Evolutionary conservation across 2,113 vertebrate species (phyloP).

Genomic region (Pseudonaja textilis): DNA sequence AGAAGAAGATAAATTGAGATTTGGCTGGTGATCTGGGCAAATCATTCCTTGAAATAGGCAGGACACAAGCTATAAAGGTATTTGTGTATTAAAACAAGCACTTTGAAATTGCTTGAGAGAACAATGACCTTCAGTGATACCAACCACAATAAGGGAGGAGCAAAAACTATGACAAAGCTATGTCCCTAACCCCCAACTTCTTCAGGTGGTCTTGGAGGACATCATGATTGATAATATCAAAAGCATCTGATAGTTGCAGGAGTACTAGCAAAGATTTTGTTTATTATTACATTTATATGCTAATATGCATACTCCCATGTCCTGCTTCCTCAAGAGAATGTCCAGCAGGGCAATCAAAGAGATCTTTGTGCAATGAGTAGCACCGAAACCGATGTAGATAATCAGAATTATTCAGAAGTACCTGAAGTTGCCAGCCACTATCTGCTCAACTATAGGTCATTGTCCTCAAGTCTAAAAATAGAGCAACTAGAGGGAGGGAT

Average conservation of each 20-base stretch:
- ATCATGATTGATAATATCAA: not conserved
- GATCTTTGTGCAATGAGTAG: not conserved
- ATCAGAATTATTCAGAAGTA: not conserved
- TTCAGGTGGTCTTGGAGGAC: not conserved
- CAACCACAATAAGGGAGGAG: not conserved
- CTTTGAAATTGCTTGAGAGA: not conserved
- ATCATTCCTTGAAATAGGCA: not conserved
- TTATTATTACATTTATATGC: not conserved
- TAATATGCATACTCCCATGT: not conserved
- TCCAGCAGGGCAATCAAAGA: not conserved
- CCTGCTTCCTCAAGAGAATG: not conserved
- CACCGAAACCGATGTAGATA: not conserved
- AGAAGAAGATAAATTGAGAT: not conserved
- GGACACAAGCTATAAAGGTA: not conserved
- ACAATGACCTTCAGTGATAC: not conserved
- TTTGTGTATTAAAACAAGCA: not conserved
- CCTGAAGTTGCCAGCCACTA: not conserved
- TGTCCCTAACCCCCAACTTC: not conserved
- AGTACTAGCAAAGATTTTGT: not conserved
- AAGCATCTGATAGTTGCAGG: not conserved
- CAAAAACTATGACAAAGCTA: not conserved
- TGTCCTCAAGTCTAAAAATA: not conserved
- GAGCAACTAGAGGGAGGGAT: not conserved
- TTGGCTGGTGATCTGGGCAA: not conserved
- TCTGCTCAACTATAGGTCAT: not conserved